Evolutionary conservation across 2,797 vertebrate genomes (phyloP).

Genomic region (Psittacula echo): DNA sequence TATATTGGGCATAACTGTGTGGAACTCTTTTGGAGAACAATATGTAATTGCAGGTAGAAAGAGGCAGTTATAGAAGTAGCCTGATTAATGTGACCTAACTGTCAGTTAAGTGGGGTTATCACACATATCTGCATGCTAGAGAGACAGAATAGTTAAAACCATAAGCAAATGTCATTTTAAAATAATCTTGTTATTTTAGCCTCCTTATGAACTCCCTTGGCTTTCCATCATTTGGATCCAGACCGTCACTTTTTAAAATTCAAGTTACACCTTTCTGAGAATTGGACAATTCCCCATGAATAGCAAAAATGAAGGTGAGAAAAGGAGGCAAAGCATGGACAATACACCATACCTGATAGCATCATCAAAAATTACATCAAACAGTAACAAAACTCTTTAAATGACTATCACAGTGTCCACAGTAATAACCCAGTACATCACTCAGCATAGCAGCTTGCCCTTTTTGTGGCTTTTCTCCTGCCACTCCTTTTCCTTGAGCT

Average conservation of each 20-base stretch:
- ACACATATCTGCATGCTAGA: background rate
- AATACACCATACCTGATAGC: accelerated
- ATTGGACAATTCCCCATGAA: background rate
- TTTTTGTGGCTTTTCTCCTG: background rate
- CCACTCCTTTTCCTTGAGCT: background rate
- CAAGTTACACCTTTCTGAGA: background rate
- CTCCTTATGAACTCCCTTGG: background rate
- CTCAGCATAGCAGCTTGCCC: background rate
- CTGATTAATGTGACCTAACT: conserved; percentile 13
- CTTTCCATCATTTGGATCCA: background rate
- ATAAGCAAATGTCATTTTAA: background rate
- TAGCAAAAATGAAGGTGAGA: background rate
- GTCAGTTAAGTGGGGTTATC: background rate
- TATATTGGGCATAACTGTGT: background rate
- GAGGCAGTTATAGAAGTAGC: background rate
- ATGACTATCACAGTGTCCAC: background rate
- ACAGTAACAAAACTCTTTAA: background rate
- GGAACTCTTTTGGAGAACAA: conserved; percentile 13
- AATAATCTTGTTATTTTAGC: background rate
- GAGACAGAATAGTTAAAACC: background rate
- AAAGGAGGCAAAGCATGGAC: background rate
- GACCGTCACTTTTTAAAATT: background rate
- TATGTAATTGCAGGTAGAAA: background rate
- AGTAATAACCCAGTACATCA: background rate
- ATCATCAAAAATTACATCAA: background rate